Conservation (phyloP, 2,888 invertebrate species). For the Caenorhabditis plicata region DNA sequence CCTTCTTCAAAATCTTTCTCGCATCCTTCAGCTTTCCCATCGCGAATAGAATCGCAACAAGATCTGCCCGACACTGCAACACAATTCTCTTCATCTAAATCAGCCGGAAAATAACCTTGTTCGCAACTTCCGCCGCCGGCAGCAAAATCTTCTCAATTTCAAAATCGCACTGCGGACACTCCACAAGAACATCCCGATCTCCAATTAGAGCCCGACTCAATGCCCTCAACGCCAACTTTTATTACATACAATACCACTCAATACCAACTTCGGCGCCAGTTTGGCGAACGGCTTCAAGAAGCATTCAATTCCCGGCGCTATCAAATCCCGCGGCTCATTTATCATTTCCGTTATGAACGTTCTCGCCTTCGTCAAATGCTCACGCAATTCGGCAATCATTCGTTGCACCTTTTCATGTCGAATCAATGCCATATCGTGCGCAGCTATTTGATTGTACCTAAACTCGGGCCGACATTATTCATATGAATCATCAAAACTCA, state of each 20-base stretch:
- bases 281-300: constrained; percentile 26
- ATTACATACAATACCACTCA: background rate
- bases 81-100: background rate
- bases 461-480: background rate
- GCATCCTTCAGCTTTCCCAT: constrained; percentile 21
- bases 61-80: constrained; percentile 22
- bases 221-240: constrained; percentile 12
- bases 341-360: constrained; percentile 24
- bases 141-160: constrained; percentile 18
- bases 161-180: constrained; percentile 23
- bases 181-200: constrained; percentile 25
- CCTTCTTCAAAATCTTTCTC: background rate
- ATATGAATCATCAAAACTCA: background rate
- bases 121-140: constrained; percentile 27
- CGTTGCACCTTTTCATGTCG: constrained; percentile 23
- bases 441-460: constrained; percentile 17
- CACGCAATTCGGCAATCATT: constrained; percentile 17
- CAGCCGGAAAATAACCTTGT: constrained; percentile 18
- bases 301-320: constrained; percentile 19
- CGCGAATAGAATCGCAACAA: constrained; percentile 17
- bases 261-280: constrained; percentile 18
- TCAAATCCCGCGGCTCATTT: constrained; percentile 11
- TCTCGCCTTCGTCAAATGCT: constrained; percentile 22
- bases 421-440: constrained; percentile 15
- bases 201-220: constrained; percentile 31